Conservation (phyloP, 2,888 invertebrate species). For the Hetaerina titia region DNA sequence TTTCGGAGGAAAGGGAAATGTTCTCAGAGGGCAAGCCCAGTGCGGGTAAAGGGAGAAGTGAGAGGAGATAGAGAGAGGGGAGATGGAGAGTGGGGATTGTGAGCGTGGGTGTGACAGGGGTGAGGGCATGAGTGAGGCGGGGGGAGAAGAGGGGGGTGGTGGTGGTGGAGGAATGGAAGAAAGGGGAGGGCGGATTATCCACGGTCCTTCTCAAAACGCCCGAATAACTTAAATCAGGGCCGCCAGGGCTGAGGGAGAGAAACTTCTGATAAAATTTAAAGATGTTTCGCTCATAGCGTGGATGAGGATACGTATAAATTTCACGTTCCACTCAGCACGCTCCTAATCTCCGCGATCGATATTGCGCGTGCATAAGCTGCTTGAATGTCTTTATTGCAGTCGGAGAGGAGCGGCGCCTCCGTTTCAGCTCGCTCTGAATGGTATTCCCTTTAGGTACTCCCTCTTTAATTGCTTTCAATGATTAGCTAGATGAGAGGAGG, state of each 20-base stretch:
- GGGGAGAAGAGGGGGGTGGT: background rate
- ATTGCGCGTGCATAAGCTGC: background rate
- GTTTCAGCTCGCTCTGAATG: background rate
- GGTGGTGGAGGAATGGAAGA: no score
- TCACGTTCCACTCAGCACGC: conserved; percentile 3
- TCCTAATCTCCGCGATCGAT: conserved; percentile 28
- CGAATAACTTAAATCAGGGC: conserved; percentile 54
- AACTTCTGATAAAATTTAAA: conserved; percentile 19
- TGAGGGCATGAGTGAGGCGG: background rate
- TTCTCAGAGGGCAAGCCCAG: background rate
- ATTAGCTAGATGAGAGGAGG: background rate
- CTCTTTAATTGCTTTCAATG: background rate
- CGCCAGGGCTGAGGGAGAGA: background rate
- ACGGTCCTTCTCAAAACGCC: conserved; percentile 8
- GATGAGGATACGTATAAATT: conserved; percentile 21
- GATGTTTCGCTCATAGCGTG: background rate
- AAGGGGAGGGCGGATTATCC: background rate
- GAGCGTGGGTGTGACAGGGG: background rate
- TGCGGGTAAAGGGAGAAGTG: background rate
- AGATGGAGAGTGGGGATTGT: conserved; percentile 11
- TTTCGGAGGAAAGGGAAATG: background rate
- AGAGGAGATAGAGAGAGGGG: background rate
- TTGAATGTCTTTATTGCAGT: background rate
- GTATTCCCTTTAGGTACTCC: background rate
- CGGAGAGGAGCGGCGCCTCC: background rate